Percentiles rank a stretch among this genome's conserved stretches.
These are phyloP conservation scores for Conus canariensis DNA, from an alignment of 2,888 invertebrate species.

Conservation along the genomic window DNA sequence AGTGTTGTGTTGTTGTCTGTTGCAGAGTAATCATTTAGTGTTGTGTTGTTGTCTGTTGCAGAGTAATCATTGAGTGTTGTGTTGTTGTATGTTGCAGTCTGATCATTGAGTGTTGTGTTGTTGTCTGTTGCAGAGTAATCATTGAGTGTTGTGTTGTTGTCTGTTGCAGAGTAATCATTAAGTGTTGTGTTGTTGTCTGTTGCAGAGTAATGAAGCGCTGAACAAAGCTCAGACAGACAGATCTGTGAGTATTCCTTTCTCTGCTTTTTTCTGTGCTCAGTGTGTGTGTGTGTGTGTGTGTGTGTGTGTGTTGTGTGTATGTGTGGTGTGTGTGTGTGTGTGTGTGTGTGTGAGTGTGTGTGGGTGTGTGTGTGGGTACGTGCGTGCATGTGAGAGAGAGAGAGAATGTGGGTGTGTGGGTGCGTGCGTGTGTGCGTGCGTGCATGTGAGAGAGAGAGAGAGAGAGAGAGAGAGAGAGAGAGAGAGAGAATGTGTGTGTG, in stretches of 20 bases:
- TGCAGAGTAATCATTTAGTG: no score
- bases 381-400: no score
- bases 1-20: no score
- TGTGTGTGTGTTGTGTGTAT: not conserved
- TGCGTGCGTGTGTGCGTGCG: not conserved
- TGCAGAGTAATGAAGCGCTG: conserved; percentile 63
- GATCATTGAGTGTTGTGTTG: no score
- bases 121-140: no score
- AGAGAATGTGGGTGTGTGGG: not conserved
- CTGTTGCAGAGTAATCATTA: no score
- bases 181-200: no score
- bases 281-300: not conserved
- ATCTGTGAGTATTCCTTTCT: conserved; percentile 59
- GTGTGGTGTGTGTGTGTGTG: no score
- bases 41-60: no score
- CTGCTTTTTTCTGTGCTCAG: not conserved
- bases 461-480: not conserved
- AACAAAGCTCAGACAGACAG: conserved; percentile 61
- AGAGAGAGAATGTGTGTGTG: not conserved
- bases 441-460: not conserved
- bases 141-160: no score
- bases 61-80: conserved; percentile 50
- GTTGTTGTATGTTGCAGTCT: no score
- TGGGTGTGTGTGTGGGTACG: not conserved
- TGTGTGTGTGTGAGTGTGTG: no score